These are phyloP conservation scores for Coelogynopora nodosa DNA, from an alignment of 2,888 invertebrate species.

Conservation along the genomic window DNA sequence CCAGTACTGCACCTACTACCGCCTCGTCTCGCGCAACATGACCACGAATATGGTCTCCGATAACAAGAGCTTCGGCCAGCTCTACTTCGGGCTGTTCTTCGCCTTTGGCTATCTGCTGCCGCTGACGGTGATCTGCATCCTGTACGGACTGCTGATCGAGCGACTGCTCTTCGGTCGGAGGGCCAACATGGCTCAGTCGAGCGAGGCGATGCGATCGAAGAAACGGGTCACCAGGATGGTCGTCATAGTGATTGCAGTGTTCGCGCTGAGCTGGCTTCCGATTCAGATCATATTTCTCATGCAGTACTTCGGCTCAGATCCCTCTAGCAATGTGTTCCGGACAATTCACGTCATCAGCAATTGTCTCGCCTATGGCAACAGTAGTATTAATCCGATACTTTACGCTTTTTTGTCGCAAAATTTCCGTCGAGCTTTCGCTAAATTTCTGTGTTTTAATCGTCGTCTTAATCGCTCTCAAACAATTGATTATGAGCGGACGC, in stretches of 20 bases:
- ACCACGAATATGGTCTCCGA: background rate
- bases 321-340: constrained; percentile 63
- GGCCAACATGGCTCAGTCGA: constrained; percentile 68
- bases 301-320: constrained; percentile 69
- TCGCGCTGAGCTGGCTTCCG: constrained; percentile 89
- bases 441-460: constrained; percentile 52
- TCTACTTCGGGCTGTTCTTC: constrained; percentile 35
- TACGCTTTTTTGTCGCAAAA: constrained; percentile 90
- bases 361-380: constrained; percentile 78
- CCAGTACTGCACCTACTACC: constrained; percentile 50
- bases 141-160: constrained; percentile 83
- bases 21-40: constrained; percentile 66
- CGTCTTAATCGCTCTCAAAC: background rate
- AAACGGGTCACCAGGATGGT: constrained; percentile 86
- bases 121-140: constrained; percentile 75
- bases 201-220: constrained; percentile 77
- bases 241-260: constrained; percentile 81
- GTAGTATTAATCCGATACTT: constrained; percentile 86
- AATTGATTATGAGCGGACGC: background rate
- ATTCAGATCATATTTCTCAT: constrained; percentile 72
- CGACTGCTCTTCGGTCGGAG: constrained; percentile 75
- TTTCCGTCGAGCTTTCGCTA: constrained; percentile 79
- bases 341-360: constrained; percentile 58
- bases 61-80: background rate
- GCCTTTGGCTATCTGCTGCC: constrained; percentile 67